phyloP scores from a whole-genome alignment of 2,888 invertebrate genomes.

The Neocrepidodera transversa region DNA sequence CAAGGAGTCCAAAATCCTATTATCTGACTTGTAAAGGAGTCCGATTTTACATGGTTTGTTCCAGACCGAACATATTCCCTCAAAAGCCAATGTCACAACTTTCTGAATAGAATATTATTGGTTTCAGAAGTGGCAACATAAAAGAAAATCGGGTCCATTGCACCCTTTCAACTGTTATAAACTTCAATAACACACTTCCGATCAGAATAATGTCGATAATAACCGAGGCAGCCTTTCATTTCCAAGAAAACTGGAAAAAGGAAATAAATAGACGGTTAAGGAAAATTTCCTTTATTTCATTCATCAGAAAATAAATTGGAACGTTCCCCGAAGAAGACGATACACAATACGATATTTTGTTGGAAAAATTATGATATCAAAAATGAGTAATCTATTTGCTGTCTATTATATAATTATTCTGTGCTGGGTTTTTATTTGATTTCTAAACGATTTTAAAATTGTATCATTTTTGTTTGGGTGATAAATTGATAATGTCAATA shows the following conservation, averaged over 20 bases:
- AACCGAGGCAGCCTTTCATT: constrained; percentile 32
- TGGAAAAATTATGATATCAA: not conserved
- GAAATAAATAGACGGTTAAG: constrained; percentile 25
- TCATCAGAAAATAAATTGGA: constrained; percentile 29
- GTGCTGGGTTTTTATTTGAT: not conserved
- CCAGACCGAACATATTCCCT: constrained; percentile 37
- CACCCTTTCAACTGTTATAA: constrained; percentile 36
- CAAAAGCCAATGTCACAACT: constrained; percentile 42
- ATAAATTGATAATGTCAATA: too few relatives aligned
- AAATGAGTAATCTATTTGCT: not conserved
- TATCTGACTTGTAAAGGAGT: too few relatives aligned
- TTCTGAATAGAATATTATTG: constrained; percentile 43
- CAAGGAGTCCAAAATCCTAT: too few relatives aligned
- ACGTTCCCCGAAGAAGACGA: constrained; percentile 11
- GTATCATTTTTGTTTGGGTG: too few relatives aligned
- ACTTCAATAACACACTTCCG: constrained; percentile 37
- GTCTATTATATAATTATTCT: not conserved
- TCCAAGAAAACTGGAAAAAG: constrained; percentile 25
- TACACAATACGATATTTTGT: constrained; percentile 5
- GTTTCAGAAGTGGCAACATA: constrained; percentile 38
- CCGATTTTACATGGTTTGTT: too few relatives aligned
- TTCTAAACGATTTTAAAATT: too few relatives aligned
- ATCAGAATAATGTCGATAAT: constrained; percentile 37
- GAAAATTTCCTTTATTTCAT: constrained; percentile 27
- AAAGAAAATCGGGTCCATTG: constrained; percentile 38